Evolutionary conservation across 2,113 vertebrate genomes (phyloP), one percentile per base, ranked within the genome.

Genomic region (Steatornis caripensis): DNA sequence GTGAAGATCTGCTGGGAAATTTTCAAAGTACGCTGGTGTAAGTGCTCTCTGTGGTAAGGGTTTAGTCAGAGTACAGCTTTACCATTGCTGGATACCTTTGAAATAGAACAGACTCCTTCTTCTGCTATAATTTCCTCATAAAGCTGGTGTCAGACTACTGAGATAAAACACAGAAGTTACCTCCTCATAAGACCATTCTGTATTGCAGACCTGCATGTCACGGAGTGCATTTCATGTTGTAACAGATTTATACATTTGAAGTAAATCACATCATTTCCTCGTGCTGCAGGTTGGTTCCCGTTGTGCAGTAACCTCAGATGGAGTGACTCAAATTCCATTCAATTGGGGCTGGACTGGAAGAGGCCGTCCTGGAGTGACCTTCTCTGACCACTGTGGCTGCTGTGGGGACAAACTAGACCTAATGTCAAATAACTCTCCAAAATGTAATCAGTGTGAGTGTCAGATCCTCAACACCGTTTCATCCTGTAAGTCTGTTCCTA

Each of bases 231-330:
- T 74, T 90, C 32, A 11, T 21, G 3, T 43, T 85, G 34, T 26
- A 71, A 60, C 24, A 90, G 54, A 54, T 54, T 60, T 32, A 69
- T 46, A 26, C 3, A 19, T 74, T 66, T 70, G 54, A 84, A 74
- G 18, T 5, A 90, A 95, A 77, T n/a, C 20, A 22, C 53, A 66
- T 72, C 2, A 9, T 41, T 86, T 61, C 12, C 9, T 90, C 1
- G 0, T 54, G 26, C 23, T 64, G 24, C 36, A 64, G 13, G 74
- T 58, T 20, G 11, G 10, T 64, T 79, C 51, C 21, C 0, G 0
- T 26, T 60, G 45, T 55, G 32, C 32, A 65, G 15, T 32, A 83
- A 3, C 29, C 10, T 90, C n/a, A 51, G 37, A 19, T 10, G 10
- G 17, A 74, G 48, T 23, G 34, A 72, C n/a, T 3, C 21, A 72